Base-by-base conservation (phyloP, 2,888 invertebrate species). In the Hipparchia sbordonii region DNA sequence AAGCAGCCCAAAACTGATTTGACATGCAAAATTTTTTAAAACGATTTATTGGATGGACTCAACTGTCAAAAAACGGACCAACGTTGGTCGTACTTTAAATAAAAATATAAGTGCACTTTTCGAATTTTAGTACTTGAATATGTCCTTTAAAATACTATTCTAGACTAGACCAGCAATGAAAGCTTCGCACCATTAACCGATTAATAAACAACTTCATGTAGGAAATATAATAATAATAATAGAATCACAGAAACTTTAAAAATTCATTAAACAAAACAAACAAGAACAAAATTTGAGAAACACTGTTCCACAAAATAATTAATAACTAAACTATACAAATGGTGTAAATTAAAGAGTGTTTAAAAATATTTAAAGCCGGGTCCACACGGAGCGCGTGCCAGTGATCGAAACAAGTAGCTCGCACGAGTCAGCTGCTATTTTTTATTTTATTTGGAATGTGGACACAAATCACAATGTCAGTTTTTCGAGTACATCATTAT, bases 61-160 rank as follows among this genome's bases (percentile, higher is more conserved):
- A 62, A 52, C 52, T 65, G 52, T 65, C 65, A 65, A 63, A 51
- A 65, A 52, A 6, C 48, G 8, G 23, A 33, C 0, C 52, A 52
- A 23, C 51, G 12, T 52, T 52, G 52, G 65, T 10, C 70, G 59
- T 89, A 88, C 65, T 52, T 65, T 48, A 63, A 63, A 63, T 56
- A 89, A 91, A 86, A 87, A 89, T 88, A 88, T 92, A 93, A 93
- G 93, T 91, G 93, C 93, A 93, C 93, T 93, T 92, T 84, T 87
- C 78, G 80, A 89, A 89, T 91, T 90, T 52, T 82, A 81, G 79
- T 89, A 90, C 85, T 87, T 86, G 85, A 85, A 86, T 84, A 83
- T 85, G 6, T 52, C 33, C 85, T 83, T 79, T 85, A 81, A 86
- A 86, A 82, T 80, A 85, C 85, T 91, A 90, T 81, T 83, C 89